phyloP scores from a whole-genome alignment of 92 coral and sea anemone species.

The Siderastrea siderea region DNA sequence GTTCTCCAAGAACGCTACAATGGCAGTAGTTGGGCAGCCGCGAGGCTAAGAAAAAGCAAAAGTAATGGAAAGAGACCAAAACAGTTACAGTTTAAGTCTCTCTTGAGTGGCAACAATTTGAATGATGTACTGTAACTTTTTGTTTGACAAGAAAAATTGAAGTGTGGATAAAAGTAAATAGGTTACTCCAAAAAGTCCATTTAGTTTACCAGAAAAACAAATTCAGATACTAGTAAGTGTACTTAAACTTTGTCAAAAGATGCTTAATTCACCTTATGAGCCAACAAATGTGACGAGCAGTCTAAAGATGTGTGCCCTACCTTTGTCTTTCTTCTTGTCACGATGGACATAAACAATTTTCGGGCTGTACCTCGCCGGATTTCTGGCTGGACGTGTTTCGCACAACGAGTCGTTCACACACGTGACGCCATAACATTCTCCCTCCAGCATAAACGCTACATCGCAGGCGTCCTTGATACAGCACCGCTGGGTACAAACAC shows the following conservation, averaged over 20 bases:
- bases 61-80: too few species aligned
- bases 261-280: background rate
- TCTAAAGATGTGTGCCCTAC: conserved; percentile 20
- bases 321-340: conserved; percentile 58
- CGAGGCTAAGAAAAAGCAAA: too few species aligned
- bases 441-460: conserved; percentile 93
- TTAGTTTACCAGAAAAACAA: too few species aligned
- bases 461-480: conserved; percentile 89
- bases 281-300: background rate
- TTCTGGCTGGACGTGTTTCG: conserved; percentile 87
- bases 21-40: too few species aligned
- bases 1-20: too few species aligned
- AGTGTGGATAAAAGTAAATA: too few species aligned
- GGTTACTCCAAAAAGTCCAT: too few species aligned
- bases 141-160: too few species aligned
- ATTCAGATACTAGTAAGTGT: too few species aligned
- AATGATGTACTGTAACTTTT: too few species aligned
- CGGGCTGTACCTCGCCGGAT: conserved; percentile 92
- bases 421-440: conserved; percentile 92
- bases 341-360: conserved; percentile 87
- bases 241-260: background rate
- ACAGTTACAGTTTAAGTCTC: too few species aligned
- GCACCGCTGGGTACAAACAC: conserved; percentile 86
- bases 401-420: conserved; percentile 87
- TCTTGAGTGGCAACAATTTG: too few species aligned